Evolutionary conservation across 2,888 invertebrate genomes (phyloP).

Genomic region (Branchipolynoe longqiensis): DNA sequence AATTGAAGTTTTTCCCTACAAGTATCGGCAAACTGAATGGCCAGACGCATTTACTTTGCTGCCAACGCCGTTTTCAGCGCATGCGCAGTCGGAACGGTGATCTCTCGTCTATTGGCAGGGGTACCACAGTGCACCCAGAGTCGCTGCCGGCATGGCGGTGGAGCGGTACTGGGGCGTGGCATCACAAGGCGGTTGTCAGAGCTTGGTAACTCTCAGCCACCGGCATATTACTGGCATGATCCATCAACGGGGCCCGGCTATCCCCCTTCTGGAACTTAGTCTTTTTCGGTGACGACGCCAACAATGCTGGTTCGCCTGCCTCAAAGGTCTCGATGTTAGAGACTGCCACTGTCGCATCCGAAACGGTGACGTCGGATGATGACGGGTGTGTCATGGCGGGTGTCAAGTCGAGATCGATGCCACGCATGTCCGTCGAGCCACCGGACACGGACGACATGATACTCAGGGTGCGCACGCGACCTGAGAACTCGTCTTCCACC

Average conservation of each 20-base stretch:
- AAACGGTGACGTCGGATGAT: too few species aligned
- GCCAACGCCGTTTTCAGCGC: too few species aligned
- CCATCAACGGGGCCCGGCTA: constrained; percentile 5
- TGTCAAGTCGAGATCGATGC: background rate
- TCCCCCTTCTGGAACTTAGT: background rate
- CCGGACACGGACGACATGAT: constrained; percentile 32
- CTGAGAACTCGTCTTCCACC: background rate
- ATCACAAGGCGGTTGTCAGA: constrained; percentile 42
- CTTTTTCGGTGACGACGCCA: background rate
- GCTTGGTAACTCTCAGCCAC: too few species aligned
- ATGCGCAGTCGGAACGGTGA: too few species aligned
- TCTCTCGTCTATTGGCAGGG: too few species aligned
- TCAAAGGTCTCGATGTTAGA: background rate
- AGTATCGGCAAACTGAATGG: too few species aligned
- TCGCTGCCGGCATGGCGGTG: too few species aligned
- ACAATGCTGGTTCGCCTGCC: background rate
- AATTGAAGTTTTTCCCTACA: too few species aligned
- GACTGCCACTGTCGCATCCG: too few species aligned
- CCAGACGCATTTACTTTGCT: too few species aligned
- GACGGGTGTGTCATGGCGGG: too few species aligned
- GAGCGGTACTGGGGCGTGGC: background rate
- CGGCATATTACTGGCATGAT: background rate
- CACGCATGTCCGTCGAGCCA: background rate
- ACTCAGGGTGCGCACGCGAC: constrained; percentile 25
- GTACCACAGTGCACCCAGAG: too few species aligned